Evolutionary conservation across 2,888 invertebrate species (phyloP), one percentile per base, ranked within the genome.

Genomic region (Caenorhabditis sp.): DNA sequence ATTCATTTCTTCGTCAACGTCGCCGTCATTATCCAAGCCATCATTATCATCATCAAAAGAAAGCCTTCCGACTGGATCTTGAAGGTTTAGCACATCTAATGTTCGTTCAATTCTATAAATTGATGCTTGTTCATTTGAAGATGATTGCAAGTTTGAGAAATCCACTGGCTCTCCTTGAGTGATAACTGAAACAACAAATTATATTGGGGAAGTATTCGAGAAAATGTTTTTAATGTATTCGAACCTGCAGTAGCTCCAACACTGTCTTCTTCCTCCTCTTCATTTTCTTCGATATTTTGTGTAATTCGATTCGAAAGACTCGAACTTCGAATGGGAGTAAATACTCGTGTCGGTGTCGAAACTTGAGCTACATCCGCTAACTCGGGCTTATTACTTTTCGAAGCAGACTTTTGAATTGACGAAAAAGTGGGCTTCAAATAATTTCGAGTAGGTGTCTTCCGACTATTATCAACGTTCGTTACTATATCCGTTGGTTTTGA

Each of bases 191-290:
- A 43, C 2, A 31, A 31, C 4, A 31, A 31, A 31, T 31, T 31
- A 31, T 31, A 31, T n/a, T n/a, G n/a, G n/a, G n/a, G n/a, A n/a
- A n/a, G n/a, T n/a, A n/a, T n/a, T n/a, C n/a, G n/a, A n/a, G n/a
- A n/a, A n/a, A n/a, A n/a, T n/a, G n/a, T 36, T 36, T 36, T 36
- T 8, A 12, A 36, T 36, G 36, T 36, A 12, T 8, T 36, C 36
- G 5, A 36, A 65, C 65, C 57, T 26, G 63, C 63, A 8, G 57
- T 53, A 64, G 69, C 51, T 55, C 61, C 68, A 49, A 59, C 62
- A 59, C 36, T 60, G 36, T 60, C 51, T 62, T 58, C 58, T 43
- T 24, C 24, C 61, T 58, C 57, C 17, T n/a, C 27, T 24, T 10
- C 57, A 23, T 21, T 27, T 8, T 17, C 21, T 58, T 58, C 43